Evolutionary conservation across 2,888 invertebrate species (phyloP), one percentile per base, ranked within the genome.

Genomic region (Xestia ashworthii): DNA sequence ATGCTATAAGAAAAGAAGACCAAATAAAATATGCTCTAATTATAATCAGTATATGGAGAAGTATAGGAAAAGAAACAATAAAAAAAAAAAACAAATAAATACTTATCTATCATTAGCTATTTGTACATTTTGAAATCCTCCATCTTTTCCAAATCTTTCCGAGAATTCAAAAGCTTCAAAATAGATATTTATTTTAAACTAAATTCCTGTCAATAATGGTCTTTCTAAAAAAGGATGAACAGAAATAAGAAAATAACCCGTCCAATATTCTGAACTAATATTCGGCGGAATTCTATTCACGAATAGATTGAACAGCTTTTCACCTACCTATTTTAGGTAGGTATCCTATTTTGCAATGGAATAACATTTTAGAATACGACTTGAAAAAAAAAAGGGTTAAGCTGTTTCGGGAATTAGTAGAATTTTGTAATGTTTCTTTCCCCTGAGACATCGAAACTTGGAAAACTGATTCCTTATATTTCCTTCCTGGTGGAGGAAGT

Each of bases 401-500:
- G 4, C 0, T 32, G 6, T 68, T 76, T 5, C 5, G 14, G 8
- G 50, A 79, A 32, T 38, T 50, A 11, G 12, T 66, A 50, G 58
- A 12, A 16, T 38, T 44, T 25, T 8, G 8, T 66, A 22, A 16
- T 38, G 32, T 38, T 74, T 67, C 14, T 32, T 66, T 60, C 25
- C 32, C 38, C 1, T 38, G 38, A 19, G 9, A 38, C 22, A 65
- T 32, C 19, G 9, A 22, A 65, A 60, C 19, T 22, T 22, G n/a
- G 1, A 44, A 22, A 25, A 60, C 48, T 64, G 32, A 32, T 60
- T 70, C 50, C 32, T 74, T 62, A 62, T 32, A 32, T 75, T 73
- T 75, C 32, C 38, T 53, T 50, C 14, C 19, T 58, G 46, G 22
- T 6, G 14, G 46, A 55, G 65, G 48, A 77, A 86, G 48, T 50